These are phyloP conservation scores for Caprella mutica DNA, from an alignment of 2,888 invertebrate species.

Conservation along the genomic window DNA sequence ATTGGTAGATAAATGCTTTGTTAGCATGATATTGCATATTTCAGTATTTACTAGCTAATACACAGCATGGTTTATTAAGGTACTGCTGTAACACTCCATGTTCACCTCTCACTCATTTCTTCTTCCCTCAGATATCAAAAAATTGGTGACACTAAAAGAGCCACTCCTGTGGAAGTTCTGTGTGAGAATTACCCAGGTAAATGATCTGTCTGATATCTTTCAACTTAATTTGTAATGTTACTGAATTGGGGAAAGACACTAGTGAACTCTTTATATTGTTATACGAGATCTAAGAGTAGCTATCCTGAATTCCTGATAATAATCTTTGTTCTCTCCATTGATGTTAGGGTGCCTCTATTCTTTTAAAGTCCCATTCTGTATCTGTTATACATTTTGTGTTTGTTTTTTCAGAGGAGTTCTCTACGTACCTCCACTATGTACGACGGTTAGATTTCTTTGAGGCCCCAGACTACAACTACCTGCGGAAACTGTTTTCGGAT, in stretches of 20 bases:
- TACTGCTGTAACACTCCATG: not conserved
- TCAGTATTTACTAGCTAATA: too few species aligned
- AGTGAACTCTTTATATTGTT: too few species aligned
- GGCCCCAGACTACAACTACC: slow-evolving; percentile 98
- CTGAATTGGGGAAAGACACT: too few species aligned
- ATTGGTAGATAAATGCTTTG: too few species aligned
- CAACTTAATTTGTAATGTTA: not conserved
- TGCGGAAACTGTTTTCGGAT: slow-evolving; percentile 82
- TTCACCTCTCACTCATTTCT: slow-evolving; percentile 16
- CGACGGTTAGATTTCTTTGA: slow-evolving; percentile 96
- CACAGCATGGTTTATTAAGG: too few species aligned
- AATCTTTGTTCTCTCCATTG: too few species aligned
- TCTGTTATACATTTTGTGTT: too few species aligned
- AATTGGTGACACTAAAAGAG: slow-evolving; percentile 98
- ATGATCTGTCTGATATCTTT: not conserved
- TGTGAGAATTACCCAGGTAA: slow-evolving; percentile 56
- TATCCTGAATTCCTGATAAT: too few species aligned
- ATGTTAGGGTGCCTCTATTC: too few species aligned
- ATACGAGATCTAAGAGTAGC: too few species aligned
- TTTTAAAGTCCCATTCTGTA: too few species aligned
- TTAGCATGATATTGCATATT: too few species aligned
- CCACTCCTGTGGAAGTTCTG: slow-evolving; percentile 89
- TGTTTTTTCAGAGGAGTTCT: slow-evolving; percentile 75
- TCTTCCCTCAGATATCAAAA: slow-evolving; percentile 99
- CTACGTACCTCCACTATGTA: slow-evolving; percentile 94